Evolutionary conservation across 2,113 vertebrate genomes (phyloP).

Genomic region (Acanthisitta chloris): DNA sequence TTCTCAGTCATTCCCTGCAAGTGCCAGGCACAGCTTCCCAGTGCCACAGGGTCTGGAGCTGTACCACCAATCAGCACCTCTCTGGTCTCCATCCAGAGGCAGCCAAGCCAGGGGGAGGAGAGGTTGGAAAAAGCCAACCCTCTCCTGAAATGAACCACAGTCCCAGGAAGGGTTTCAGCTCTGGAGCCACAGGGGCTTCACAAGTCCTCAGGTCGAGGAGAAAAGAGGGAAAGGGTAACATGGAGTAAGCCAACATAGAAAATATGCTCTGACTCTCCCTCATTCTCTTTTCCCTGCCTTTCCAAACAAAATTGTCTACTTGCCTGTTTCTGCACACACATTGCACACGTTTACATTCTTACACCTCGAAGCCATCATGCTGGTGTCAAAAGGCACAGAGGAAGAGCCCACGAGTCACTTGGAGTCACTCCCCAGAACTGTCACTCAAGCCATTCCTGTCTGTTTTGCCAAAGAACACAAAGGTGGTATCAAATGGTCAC

Average conservation of each 20-base stretch:
- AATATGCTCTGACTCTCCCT: neutral
- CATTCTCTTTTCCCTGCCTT: neutral
- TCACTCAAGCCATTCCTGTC: neutral
- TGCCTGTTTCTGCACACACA: neutral
- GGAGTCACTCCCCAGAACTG: neutral
- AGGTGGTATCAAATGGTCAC: fast-evolving
- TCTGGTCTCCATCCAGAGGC: neutral
- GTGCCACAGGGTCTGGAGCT: neutral
- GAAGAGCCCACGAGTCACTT: neutral
- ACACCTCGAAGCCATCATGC: neutral
- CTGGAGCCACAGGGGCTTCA: neutral
- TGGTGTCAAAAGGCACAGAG: neutral
- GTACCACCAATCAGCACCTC: fast-evolving
- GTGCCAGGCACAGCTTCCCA: neutral
- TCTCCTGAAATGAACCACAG: neutral
- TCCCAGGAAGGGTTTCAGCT: neutral
- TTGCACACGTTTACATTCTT: fast-evolving
- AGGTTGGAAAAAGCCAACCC: neutral
- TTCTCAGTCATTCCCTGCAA: neutral
- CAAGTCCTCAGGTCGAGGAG: neutral
- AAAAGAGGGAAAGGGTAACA: neutral
- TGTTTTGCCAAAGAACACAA: neutral
- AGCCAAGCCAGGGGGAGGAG: no score
- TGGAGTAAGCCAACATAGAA: neutral
- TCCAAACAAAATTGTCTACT: neutral